A percentile compares a stretch with the other conserved stretches of the same genome.
These are phyloP conservation scores for Rhabdomys pumilio DNA, from an alignment of 2,797 vertebrate genomes.

Conservation along the genomic window DNA sequence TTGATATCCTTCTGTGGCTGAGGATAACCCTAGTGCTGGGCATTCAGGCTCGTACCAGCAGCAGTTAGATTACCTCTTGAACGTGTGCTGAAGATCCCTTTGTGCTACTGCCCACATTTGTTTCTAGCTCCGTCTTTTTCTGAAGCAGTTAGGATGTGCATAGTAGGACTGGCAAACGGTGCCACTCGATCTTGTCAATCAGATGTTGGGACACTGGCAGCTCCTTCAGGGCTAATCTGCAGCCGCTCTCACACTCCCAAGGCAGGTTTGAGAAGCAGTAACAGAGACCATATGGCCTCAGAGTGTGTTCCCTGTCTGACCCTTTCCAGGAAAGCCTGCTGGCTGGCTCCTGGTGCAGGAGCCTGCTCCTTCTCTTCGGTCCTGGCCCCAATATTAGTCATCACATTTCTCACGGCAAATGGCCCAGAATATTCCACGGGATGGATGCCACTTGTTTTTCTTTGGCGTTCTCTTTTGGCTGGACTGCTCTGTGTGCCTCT, in stretches of 20 bases:
- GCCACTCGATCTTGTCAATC: neutral
- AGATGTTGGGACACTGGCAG: neutral
- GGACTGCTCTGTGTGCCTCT: neutral
- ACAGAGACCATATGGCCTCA: neutral
- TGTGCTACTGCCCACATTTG: neutral
- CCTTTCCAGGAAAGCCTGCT: neutral
- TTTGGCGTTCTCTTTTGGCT: neutral
- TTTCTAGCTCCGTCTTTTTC: neutral
- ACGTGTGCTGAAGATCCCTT: neutral
- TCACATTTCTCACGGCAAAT: neutral
- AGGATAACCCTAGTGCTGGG: neutral
- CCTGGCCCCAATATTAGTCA: rapidly evolving
- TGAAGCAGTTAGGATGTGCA: neutral
- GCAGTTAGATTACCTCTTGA: neutral
- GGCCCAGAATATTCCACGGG: neutral
- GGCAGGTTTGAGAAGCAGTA: neutral
- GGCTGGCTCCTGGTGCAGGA: neutral
- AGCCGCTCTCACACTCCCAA: rapidly evolving
- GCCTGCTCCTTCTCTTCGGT: no score
- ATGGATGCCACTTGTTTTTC: neutral
- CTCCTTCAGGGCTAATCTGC: rapidly evolving
- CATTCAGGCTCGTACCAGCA: no score
- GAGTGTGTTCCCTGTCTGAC: neutral
- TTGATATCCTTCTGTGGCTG: neutral
- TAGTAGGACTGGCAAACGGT: neutral